A percentile compares a stretch with the other conserved stretches of the same genome.
phyloP scores from a whole-genome alignment of 2,113 vertebrate genomes.

The Rana temporaria region DNA sequence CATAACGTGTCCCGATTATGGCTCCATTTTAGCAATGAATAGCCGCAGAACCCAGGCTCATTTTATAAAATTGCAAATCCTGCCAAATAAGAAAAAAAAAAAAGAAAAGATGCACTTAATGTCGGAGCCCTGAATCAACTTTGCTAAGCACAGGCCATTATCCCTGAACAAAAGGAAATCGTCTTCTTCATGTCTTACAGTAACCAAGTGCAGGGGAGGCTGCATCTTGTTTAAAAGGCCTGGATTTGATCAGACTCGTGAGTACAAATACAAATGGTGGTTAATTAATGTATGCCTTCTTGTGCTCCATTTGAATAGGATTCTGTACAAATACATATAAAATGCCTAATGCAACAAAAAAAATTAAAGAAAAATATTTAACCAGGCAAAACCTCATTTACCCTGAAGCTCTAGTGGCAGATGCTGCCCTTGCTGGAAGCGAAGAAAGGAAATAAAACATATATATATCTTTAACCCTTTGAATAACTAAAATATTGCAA shows the following conservation, averaged over 20 bases:
- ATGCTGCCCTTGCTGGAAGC: constrained; percentile 52
- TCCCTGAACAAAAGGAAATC: constrained; percentile 53
- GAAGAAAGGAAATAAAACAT: constrained; percentile 37
- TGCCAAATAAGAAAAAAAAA: constrained; percentile 3
- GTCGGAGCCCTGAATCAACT: constrained; percentile 52
- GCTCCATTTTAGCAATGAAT: constrained; percentile 38
- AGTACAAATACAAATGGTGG: constrained; percentile 43
- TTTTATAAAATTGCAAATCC: constrained; percentile 54
- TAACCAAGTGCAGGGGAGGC: constrained; percentile 41
- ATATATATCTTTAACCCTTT: constrained; percentile 41
- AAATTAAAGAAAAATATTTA: constrained; percentile 42
- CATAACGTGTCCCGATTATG: constrained; percentile 38
- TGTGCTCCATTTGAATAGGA: constrained; percentile 55
- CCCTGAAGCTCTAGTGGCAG: constrained; percentile 29
- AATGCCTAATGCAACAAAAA: constrained; percentile 55
- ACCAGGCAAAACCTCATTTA: constrained; percentile 41
- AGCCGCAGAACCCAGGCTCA: constrained; percentile 24
- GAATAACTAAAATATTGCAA: not conserved
- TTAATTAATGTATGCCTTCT: constrained; percentile 58
- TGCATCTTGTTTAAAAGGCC: constrained; percentile 50
- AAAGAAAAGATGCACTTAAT: constrained; percentile 45
- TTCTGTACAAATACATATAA: constrained; percentile 59
- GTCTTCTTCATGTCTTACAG: constrained; percentile 46
- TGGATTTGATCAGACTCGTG: constrained; percentile 55
- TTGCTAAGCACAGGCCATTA: constrained; percentile 55